Evolutionary conservation across 2,797 vertebrate species (phyloP).

Genomic region (Pipistrellus kuhlii): DNA sequence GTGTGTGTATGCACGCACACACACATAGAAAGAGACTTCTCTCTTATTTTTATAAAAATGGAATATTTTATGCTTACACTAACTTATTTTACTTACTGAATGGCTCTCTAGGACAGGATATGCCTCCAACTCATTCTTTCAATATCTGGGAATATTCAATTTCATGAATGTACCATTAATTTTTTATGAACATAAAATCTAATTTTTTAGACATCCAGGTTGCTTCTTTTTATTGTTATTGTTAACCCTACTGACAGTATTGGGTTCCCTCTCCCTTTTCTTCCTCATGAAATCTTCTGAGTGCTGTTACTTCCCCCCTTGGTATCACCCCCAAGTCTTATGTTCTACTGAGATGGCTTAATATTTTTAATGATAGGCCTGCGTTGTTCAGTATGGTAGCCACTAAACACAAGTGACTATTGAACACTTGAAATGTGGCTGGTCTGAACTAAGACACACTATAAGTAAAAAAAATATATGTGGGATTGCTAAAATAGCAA

Average conservation of each 20-base stretch:
- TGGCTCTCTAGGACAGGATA: not conserved
- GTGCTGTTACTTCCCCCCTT: not conserved
- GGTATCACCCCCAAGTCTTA: not conserved
- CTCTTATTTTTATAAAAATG: conserved; percentile 32
- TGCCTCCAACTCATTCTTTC: not conserved
- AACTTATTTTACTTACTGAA: conserved; percentile 29
- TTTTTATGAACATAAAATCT: not conserved
- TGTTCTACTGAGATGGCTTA: not conserved
- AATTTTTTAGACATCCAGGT: not conserved
- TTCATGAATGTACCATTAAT: not conserved
- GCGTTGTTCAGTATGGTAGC: not conserved
- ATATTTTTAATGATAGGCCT: not conserved
- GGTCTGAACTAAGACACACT: no score
- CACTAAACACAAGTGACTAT: no score
- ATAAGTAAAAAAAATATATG: not conserved
- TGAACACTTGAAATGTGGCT: no score
- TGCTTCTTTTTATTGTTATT: conserved; percentile 8
- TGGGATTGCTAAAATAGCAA: not conserved
- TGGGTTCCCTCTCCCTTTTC: not conserved
- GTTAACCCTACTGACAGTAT: not conserved
- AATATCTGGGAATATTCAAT: not conserved
- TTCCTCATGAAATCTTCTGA: not conserved
- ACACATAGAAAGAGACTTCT: not conserved
- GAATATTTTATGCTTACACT: conserved; percentile 2
- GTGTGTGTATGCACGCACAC: no score